Evolutionary conservation across 1,140 invertebrate genomes (phyloP).

Genomic region (Ooceraea biroi): DNA sequence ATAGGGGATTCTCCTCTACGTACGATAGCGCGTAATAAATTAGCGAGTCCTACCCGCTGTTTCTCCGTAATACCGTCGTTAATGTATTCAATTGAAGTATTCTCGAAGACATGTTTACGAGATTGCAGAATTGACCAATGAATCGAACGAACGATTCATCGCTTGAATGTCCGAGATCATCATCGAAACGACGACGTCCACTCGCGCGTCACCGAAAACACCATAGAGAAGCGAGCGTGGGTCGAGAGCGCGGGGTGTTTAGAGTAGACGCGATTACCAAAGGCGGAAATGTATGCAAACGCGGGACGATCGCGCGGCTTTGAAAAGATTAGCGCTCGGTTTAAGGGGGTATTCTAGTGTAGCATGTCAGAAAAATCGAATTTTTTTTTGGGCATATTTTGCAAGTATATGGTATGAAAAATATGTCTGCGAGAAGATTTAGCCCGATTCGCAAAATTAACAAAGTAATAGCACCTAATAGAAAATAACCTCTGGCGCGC

Average conservation of each 20-base stretch:
- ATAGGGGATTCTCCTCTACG: too few relatives aligned
- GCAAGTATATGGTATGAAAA: too few relatives aligned
- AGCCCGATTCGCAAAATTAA: too few relatives aligned
- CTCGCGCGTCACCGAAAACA: constrained; percentile 18
- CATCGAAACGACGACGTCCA: too few relatives aligned
- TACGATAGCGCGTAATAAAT: background rate
- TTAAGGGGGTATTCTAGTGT: too few relatives aligned
- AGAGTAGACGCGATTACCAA: constrained; percentile 16
- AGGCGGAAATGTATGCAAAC: constrained; percentile 43
- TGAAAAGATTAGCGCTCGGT: constrained; percentile 46
- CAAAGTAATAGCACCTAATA: too few relatives aligned
- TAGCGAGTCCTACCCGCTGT: too few relatives aligned
- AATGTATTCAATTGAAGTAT: background rate
- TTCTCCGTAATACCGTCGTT: background rate
- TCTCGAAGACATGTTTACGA: background rate
- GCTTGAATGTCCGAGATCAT: background rate
- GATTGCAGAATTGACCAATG: background rate
- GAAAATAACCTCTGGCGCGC: too few relatives aligned
- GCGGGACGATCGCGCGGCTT: constrained; percentile 29
- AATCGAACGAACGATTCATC: background rate
- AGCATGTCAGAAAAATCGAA: too few relatives aligned
- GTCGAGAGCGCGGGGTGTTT: constrained; percentile 11
- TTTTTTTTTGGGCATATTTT: too few relatives aligned
- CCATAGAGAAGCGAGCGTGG: constrained; percentile 6
- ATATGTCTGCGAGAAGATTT: too few relatives aligned